Conservation (phyloP, 2,113 vertebrate genomes). For the Polyodon spathula region DNA sequence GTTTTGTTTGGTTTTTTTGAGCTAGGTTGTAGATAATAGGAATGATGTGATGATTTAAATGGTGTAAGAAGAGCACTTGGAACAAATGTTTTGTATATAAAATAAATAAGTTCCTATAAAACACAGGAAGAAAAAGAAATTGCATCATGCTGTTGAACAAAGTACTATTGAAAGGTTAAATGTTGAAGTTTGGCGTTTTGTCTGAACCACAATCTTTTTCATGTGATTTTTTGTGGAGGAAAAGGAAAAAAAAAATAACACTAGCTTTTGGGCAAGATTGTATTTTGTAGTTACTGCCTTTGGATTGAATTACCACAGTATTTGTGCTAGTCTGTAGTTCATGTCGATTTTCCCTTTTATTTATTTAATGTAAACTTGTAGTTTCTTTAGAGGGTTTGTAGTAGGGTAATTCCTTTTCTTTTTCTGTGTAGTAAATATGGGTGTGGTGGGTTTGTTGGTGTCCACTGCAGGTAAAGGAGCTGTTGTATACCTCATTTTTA, state of each 20-base stretch:
- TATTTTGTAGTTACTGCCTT: neutral
- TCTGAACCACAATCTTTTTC: neutral
- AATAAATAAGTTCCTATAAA: constrained; percentile 6
- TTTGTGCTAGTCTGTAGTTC: constrained; percentile 1
- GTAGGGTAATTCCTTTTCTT: constrained; percentile 37
- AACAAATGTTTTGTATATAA: constrained; percentile 34
- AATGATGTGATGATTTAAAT: constrained; percentile 47
- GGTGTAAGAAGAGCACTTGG: constrained; percentile 56
- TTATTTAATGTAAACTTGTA: constrained; percentile 3
- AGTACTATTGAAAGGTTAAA: neutral
- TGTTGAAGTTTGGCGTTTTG: neutral
- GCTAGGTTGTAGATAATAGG: constrained; percentile 41
- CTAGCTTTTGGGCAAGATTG: neutral
- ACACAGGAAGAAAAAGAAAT: constrained; percentile 44
- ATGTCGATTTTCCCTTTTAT: neutral
- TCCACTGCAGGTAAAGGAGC: constrained; percentile 62
- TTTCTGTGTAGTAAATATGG: constrained; percentile 34
- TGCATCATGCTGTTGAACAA: constrained; percentile 3
- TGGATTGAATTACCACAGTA: neutral
- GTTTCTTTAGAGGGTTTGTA: neutral
- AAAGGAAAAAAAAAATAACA: neutral
- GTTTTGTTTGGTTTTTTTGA: constrained; percentile 42
- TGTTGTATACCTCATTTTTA: constrained; percentile 97
- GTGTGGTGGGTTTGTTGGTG: constrained; percentile 47
- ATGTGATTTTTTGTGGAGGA: neutral